Evolutionary conservation across 2,113 vertebrate genomes (phyloP).

Genomic region (Onychostruthus taczanowskii): DNA sequence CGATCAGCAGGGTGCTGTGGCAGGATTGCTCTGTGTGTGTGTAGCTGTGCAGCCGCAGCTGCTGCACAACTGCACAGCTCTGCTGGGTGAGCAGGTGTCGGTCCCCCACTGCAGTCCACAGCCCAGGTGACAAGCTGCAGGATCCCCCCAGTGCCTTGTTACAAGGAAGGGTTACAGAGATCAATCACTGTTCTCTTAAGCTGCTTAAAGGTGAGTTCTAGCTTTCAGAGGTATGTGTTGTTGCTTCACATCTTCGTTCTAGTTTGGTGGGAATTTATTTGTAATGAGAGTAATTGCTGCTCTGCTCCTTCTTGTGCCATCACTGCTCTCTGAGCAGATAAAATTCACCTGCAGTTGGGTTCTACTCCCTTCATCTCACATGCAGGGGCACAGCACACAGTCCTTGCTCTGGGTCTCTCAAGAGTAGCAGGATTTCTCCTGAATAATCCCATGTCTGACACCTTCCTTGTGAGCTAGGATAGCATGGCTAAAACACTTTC

Average conservation of each 20-base stretch:
- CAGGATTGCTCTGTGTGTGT: not conserved
- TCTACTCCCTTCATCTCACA: not conserved
- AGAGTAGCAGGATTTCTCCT: not conserved
- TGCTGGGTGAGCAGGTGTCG: not conserved
- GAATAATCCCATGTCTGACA: not conserved
- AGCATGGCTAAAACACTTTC: not conserved
- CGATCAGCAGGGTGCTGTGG: not conserved
- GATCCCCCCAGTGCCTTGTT: not conserved
- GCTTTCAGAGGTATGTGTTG: not conserved
- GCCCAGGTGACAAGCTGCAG: not conserved
- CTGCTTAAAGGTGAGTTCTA: not conserved
- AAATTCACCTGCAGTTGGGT: rapidly evolving
- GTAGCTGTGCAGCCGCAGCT: not conserved
- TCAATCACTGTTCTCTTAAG: not conserved
- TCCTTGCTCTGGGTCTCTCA: not conserved
- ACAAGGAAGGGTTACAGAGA: not conserved
- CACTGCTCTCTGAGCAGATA: not conserved
- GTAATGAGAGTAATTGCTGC: not conserved
- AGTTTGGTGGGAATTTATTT: not conserved
- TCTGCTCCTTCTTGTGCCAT: not conserved
- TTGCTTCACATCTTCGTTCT: not conserved
- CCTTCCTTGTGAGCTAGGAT: not conserved
- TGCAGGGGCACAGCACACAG: no score
- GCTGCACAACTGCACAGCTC: not conserved
- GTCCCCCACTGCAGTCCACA: not conserved